Conservation (phyloP, 2,888 invertebrate species). For the Tiphia femorata region DNA sequence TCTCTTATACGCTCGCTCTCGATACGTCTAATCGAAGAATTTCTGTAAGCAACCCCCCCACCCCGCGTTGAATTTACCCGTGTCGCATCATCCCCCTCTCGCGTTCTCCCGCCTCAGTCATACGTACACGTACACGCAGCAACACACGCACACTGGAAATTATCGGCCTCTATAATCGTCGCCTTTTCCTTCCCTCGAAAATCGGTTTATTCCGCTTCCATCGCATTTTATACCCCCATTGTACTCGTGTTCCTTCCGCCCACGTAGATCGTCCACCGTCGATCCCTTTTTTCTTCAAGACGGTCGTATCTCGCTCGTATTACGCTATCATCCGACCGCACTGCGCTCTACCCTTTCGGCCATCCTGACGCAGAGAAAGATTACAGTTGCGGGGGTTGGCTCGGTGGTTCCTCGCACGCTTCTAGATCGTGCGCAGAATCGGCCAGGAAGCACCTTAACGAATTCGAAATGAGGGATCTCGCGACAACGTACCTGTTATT, state of each 20-base stretch:
- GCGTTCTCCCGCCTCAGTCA: too few relatives aligned
- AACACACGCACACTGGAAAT: too few relatives aligned
- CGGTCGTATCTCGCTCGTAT: conserved; percentile 53
- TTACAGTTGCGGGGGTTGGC: too few relatives aligned
- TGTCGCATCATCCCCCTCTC: too few relatives aligned
- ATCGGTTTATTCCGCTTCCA: neutral
- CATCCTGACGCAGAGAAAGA: conserved; percentile 56
- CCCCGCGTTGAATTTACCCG: too few relatives aligned
- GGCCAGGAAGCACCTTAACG: neutral
- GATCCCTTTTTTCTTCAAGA: conserved; percentile 37
- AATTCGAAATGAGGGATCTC: conserved; percentile 1
- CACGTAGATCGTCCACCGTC: conserved; percentile 32
- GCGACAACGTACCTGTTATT: conserved; percentile 62
- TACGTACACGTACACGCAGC: too few relatives aligned
- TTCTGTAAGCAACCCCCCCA: too few relatives aligned
- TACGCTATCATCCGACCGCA: conserved; percentile 66
- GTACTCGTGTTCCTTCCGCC: conserved; percentile 1
- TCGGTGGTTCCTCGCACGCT: too few relatives aligned
- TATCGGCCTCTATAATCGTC: too few relatives aligned
- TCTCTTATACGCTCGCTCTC: too few relatives aligned
- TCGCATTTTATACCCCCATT: neutral
- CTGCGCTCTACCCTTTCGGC: conserved; percentile 67
- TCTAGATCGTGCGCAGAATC: conserved; percentile 3
- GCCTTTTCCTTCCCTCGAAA: too few relatives aligned
- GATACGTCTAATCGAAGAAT: too few relatives aligned